These are phyloP conservation scores for Orbicella faveolata DNA, from an alignment of 64 coral and sea anemone genomes.

Conservation along the genomic window DNA sequence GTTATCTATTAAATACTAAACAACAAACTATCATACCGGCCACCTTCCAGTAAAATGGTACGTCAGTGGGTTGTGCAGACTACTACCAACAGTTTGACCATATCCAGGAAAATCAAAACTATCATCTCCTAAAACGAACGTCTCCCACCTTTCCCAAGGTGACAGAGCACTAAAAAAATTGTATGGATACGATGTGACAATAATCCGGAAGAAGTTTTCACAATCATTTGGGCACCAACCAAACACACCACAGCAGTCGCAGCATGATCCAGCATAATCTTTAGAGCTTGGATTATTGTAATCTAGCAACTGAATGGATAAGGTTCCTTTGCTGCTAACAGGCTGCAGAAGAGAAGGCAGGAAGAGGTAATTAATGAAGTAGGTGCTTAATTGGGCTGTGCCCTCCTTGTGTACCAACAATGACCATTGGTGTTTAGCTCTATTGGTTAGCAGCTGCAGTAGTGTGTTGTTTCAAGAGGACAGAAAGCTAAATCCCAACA, in stretches of 20 bases:
- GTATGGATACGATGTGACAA: conserved; percentile 59
- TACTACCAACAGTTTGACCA: conserved; percentile 49
- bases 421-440: no score
- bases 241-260: conserved; percentile 54
- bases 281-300: conserved; percentile 59
- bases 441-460: no score
- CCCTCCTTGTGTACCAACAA: no score
- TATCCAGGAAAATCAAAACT: conserved; percentile 68
- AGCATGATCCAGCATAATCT: conserved; percentile 67
- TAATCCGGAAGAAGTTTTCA: conserved; percentile 78
- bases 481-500: no score
- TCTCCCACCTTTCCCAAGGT: conserved; percentile 53
- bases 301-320: conserved; percentile 76
- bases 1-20: not conserved
- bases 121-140: conserved; percentile 68
- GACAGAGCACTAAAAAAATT: not conserved
- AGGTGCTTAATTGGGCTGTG: no score
- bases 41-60: conserved; percentile 78
- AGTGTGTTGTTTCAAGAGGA: no score
- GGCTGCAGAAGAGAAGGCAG: conserved; percentile 6
- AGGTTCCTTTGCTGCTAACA: conserved; percentile 51
- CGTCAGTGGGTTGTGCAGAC: conserved; percentile 63
- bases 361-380: not conserved
- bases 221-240: conserved; percentile 67
- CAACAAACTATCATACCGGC: conserved; percentile 36